Conservation (phyloP, 2,797 vertebrate genomes). For the Sylvia borin region DNA sequence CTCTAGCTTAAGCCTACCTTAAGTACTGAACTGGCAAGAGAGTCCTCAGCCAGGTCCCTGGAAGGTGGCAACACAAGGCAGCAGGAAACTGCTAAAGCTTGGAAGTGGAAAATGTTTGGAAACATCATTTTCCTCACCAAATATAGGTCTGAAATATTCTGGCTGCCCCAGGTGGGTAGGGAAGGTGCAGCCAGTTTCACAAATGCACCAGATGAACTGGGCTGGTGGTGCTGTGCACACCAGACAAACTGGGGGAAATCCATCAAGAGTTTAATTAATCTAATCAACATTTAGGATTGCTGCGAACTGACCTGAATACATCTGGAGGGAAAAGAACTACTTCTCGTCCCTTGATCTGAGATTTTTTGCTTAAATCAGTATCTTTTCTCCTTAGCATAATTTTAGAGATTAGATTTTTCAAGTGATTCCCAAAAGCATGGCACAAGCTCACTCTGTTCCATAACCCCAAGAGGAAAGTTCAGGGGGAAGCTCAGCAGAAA, state of each 20-base stretch:
- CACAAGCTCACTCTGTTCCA: background rate
- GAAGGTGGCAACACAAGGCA: background rate
- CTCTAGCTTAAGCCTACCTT: background rate
- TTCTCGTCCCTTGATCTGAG: background rate
- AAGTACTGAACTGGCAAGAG: background rate
- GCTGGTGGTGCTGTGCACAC: rapidly evolving
- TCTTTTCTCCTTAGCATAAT: background rate
- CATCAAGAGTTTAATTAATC: background rate
- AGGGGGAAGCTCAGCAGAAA: background rate
- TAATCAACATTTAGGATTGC: background rate
- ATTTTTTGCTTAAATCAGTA: background rate
- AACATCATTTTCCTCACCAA: background rate
- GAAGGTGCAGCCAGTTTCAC: background rate
- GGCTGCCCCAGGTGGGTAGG: background rate
- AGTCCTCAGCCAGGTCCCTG: background rate
- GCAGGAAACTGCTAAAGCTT: background rate
- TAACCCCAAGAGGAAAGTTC: background rate
- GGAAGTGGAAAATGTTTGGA: background rate
- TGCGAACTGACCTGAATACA: background rate
- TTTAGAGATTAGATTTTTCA: background rate
- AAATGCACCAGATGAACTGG: rapidly evolving
- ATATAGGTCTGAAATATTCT: background rate
- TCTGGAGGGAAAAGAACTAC: background rate
- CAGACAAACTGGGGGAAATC: background rate
- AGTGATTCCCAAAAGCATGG: background rate